Base-by-base conservation (phyloP, 2,113 vertebrate species). In the Fregata magnificens region DNA sequence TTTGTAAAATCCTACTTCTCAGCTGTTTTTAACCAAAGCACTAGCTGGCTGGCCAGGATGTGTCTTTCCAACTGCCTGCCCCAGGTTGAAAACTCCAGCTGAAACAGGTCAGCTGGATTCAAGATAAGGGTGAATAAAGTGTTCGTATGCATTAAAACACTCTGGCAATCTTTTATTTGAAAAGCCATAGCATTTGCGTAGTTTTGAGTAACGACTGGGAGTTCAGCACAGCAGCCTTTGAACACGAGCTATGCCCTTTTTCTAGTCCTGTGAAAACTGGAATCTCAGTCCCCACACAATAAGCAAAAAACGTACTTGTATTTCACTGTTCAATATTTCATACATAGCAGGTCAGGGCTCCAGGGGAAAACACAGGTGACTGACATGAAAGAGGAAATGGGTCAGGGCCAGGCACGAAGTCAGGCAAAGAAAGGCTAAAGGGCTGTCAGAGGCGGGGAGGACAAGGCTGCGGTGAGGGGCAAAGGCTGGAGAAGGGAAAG, bases 211-310 rank as follows among this genome's bases (percentile, higher is more conserved):
- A 56, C 0, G 0, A 20, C 58, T 67, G 65, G 44, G 83, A 82
- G 84, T 82, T 82, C 13, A 86, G 31, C 59, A 42, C 42, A 66
- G 56, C 8, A 26, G 53, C 14, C 81, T 80, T 13, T 52, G 49
- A 69, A 69, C 19, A 14, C 0, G 0, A 82, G 84, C 26, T 10
- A 6, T 5, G 13, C 20, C 28, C 21, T 92, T 84, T 7, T 45
- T 38, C 56, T 26, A 50, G 31, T 11, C 11, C 59, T 50, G 40
- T 42, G 32, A 17, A 79, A 72, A 29, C 15, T 10, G 63, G 44
- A 32, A 47, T n/a, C 52, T 56, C 55, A 21, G 31, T 34, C 55
- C 53, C 26, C 47, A 55, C 29, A 19, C 9, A 42, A 69, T 1
- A 50, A 93, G 61, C 45, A 86, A 36, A 96, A 65, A 5, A 12